Evolutionary conservation across 1,140 invertebrate genomes (phyloP), one percentile per base, ranked within the genome.

Genomic region (Chlorops oryzae): DNA sequence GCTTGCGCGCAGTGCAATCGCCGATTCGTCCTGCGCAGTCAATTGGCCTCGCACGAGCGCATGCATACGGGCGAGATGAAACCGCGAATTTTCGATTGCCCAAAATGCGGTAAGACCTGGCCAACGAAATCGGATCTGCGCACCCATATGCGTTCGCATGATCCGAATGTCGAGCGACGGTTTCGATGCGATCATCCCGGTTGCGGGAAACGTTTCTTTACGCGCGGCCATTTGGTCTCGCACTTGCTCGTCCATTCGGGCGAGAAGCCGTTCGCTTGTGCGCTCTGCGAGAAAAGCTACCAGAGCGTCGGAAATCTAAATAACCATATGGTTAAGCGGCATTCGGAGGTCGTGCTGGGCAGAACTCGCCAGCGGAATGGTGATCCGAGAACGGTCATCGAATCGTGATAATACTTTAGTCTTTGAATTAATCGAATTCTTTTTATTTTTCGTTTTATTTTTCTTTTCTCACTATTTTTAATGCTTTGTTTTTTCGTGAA

Each of bases 1-100:
- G 52, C 55, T 1, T 78, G 77, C 28, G 56, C 59, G 6, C 55
- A 63, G 3, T 78, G 77, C 51, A 70, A 74, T 1, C 71, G 72
- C 3, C 61, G 67, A 5, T 78, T 73, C 44, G 74, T 77, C 48
- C 53, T 72, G 3, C 64, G 70, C n/a, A 77, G 76, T 15, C 74
- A 78, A 49, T 59, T 78, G 6, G 59, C 61, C 2, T 67, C 61
- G 18, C 77, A 78, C 47, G 45, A 61, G 6, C 63, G 66, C 13
- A 69, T 71, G 27, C 77, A 78, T 42, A 69, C 65, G 0, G 75
- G 75, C 13, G 66, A 68, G 23, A 35, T 54, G 2, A 68, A 65
- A 48, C 65, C 65, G 20, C 56, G 65, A 9, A 68, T 60, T 18
- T 65, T 59, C 9, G 35, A 51, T 1, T 68, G 65, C 44, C 15